Evolutionary conservation across 2,113 vertebrate species (phyloP).

Genomic region (Phainopepla nitens): DNA sequence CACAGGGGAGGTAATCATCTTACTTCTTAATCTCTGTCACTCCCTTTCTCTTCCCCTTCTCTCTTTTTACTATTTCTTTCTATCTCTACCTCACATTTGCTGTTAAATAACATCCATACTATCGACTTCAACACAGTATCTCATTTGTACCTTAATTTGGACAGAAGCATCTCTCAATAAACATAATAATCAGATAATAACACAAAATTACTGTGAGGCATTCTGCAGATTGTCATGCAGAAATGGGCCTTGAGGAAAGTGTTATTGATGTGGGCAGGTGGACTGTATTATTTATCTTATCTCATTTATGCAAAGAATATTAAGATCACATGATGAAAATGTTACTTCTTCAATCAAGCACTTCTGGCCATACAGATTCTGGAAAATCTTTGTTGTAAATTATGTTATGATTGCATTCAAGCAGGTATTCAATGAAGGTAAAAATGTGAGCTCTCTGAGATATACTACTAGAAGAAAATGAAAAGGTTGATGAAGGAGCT

Average conservation of each 20-base stretch:
- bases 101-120: background rate
- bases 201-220: background rate
- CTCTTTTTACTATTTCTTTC: background rate
- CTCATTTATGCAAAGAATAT: background rate
- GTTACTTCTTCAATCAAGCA: background rate
- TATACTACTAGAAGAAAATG: background rate
- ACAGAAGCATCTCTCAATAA: background rate
- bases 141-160: rapidly evolving
- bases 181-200: background rate
- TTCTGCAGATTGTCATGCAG: background rate
- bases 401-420: background rate
- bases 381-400: background rate
- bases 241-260: background rate
- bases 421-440: background rate
- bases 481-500: background rate
- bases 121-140: background rate
- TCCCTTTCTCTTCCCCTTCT: no score
- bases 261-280: background rate
- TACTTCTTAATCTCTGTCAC: background rate
- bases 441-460: background rate
- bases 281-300: background rate
- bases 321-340: background rate
- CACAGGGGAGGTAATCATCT: rapidly evolving
- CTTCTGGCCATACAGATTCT: background rate
- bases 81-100: background rate